A percentile compares a stretch with the other conserved stretches of the same genome.
Conservation (phyloP, 2,888 invertebrate species). For the Metopia argyrocephala region DNA sequence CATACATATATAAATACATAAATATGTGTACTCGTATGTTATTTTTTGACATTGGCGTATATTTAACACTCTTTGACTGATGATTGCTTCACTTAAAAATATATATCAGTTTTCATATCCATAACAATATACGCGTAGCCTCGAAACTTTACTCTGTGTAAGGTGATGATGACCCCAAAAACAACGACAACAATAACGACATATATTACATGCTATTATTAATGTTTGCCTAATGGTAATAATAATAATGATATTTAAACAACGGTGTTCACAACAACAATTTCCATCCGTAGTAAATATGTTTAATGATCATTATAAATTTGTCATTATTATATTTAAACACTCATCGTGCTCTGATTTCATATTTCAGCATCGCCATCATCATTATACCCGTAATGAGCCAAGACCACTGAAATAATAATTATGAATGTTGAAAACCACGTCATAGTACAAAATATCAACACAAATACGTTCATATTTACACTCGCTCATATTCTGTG, state of each 20-base stretch:
- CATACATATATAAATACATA: too few relatives aligned
- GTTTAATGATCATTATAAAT: background rate
- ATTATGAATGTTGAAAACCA: background rate
- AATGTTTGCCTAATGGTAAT: background rate
- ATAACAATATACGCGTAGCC: too few relatives aligned
- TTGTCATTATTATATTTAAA: background rate
- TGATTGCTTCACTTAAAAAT: background rate
- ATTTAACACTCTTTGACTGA: background rate
- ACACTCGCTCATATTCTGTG: too few relatives aligned
- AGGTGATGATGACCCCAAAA: background rate
- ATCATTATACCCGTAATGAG: background rate
- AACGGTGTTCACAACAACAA: background rate
- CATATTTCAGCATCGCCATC: background rate
- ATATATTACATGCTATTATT: background rate
- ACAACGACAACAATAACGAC: background rate
- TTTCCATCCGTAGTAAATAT: background rate
- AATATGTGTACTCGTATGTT: too few relatives aligned
- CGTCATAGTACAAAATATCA: background rate
- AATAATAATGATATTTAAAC: background rate
- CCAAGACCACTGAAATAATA: background rate
- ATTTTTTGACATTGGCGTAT: background rate
- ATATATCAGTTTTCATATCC: background rate
- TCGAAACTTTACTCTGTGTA: background rate
- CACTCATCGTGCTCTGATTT: background rate
- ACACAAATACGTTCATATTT: background rate